Conservation (phyloP, 2,113 vertebrate species). For the Centrocercus urophasianus region DNA sequence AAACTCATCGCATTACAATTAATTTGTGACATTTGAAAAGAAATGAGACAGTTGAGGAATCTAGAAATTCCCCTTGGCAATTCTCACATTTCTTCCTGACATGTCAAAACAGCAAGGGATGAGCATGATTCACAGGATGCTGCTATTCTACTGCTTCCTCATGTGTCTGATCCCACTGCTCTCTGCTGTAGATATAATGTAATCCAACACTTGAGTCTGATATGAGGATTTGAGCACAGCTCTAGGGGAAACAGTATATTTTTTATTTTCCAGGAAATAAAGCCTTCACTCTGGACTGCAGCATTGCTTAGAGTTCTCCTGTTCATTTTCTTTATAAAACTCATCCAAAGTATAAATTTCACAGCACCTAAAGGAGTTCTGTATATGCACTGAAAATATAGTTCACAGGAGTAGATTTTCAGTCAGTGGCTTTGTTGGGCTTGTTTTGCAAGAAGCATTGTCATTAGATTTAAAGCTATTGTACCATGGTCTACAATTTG, state of each 20-base stretch:
- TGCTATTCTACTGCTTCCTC: not conserved
- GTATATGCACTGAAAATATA: not conserved
- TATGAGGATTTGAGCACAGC: not conserved
- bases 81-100: not conserved
- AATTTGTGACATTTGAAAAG: not conserved
- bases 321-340: not conserved
- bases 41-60: not conserved
- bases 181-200: not conserved
- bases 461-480: not conserved
- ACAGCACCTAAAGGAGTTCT: not conserved
- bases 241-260: not conserved
- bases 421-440: not conserved
- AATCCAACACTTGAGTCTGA: not conserved
- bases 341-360: not conserved
- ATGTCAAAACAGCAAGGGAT: not conserved
- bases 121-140: not conserved
- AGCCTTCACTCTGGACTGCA: not conserved
- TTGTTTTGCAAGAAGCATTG: not conserved
- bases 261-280: not conserved
- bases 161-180: not conserved
- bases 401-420: not conserved
- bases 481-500: rapidly evolving
- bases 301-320: not conserved
- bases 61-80: not conserved
- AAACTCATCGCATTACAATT: not conserved